These are phyloP conservation scores for Caenorhabditis macrosperma DNA, from an alignment of 2,888 invertebrate species.

Conservation along the genomic window DNA sequence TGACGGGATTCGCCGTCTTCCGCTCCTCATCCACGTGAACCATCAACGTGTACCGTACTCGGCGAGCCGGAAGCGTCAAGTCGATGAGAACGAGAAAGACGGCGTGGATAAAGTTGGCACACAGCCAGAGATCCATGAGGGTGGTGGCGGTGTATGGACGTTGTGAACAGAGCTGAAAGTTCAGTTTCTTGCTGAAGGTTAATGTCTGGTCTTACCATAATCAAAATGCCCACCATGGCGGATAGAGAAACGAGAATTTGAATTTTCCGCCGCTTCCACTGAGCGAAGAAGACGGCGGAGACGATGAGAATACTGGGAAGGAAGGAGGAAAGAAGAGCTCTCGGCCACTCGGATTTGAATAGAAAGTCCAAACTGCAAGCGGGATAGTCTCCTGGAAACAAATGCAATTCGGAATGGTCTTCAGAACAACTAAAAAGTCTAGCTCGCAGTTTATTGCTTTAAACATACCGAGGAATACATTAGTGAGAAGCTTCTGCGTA, in stretches of 20 bases:
- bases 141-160: constrained; percentile 67
- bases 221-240: constrained; percentile 71
- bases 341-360: constrained; percentile 71
- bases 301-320: constrained; percentile 76
- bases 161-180: constrained; percentile 62
- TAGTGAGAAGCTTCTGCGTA: constrained; percentile 57
- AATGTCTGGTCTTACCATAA: constrained; percentile 65
- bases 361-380: constrained; percentile 62
- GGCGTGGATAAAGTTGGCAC: constrained; percentile 74
- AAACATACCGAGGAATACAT: constrained; percentile 24
- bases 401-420: not conserved
- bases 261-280: constrained; percentile 78
- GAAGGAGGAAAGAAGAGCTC: constrained; percentile 71
- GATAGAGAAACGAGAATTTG: constrained; percentile 71
- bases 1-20: constrained; percentile 46
- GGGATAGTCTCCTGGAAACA: constrained; percentile 70
- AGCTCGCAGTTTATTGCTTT: too few species aligned
- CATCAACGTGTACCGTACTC: constrained; percentile 71
- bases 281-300: constrained; percentile 73
- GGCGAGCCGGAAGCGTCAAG: constrained; percentile 65
- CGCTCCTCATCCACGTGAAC: constrained; percentile 64
- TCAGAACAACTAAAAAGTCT: too few species aligned
- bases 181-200: not conserved
- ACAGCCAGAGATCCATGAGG: constrained; percentile 77
- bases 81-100: constrained; percentile 68